These are phyloP conservation scores for Lindbergichthys nudifrons DNA, from an alignment of 2,797 vertebrate genomes.

Conservation along the genomic window DNA sequence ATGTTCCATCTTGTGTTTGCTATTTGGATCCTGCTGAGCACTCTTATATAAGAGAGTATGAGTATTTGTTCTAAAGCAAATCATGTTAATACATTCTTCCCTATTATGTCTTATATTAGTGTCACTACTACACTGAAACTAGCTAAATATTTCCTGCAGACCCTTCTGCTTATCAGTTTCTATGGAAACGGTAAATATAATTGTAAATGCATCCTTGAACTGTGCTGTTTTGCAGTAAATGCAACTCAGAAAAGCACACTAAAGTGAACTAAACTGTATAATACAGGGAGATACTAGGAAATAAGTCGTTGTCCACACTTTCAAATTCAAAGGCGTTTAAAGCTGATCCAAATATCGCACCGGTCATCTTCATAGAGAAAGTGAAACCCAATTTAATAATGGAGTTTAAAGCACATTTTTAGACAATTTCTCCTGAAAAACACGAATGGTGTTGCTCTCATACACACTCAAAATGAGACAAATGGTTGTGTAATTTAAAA, in stretches of 20 bases:
- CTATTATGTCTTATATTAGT: background rate
- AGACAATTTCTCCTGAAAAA: background rate
- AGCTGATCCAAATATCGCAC: background rate
- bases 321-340: background rate
- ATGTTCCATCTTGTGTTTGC: constrained; percentile 40
- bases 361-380: background rate
- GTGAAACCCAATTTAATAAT: background rate
- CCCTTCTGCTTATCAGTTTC: background rate
- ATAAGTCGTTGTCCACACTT: background rate
- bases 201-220: background rate
- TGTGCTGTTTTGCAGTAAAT: background rate
- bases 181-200: background rate
- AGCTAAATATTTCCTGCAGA: background rate
- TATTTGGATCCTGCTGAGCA: background rate
- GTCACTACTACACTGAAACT: background rate
- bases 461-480: background rate
- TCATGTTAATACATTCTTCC: background rate
- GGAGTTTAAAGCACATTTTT: background rate
- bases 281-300: background rate
- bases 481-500: background rate
- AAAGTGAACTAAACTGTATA: background rate
- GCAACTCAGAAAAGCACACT: background rate
- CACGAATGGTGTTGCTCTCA: background rate
- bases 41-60: background rate
- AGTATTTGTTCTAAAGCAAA: background rate